Conservation (phyloP, 2,888 invertebrate species). For the Euzetes globulus region DNA sequence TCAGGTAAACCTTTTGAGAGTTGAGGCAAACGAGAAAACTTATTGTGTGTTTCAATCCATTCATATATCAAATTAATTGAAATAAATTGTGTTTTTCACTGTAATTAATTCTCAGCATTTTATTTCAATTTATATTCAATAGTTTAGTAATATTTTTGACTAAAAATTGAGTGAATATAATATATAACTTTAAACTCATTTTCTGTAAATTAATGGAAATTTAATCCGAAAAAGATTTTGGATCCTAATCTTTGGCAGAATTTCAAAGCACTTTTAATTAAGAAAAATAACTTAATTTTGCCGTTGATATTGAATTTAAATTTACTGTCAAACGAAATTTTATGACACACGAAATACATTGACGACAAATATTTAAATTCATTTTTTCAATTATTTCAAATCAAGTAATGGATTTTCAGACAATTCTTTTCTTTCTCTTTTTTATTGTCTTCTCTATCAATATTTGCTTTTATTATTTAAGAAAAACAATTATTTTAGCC, state of each 20-base stretch:
- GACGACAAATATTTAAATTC: too few relatives aligned
- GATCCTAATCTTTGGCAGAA: too few relatives aligned
- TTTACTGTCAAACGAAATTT: too few relatives aligned
- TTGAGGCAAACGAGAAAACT: background rate
- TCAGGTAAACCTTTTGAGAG: background rate
- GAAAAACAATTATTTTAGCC: background rate
- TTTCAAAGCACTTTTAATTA: too few relatives aligned
- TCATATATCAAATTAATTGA: constrained; percentile 4
- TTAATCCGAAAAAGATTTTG: too few relatives aligned
- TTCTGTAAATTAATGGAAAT: background rate
- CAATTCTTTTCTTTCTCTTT: background rate
- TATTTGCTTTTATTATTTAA: background rate
- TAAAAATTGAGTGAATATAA: too few relatives aligned
- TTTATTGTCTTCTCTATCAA: background rate
- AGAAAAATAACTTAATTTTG: too few relatives aligned
- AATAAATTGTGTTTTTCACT: background rate
- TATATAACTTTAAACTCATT: background rate
- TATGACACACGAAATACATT: too few relatives aligned
- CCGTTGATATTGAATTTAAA: too few relatives aligned
- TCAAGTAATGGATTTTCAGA: background rate
- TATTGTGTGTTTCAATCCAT: background rate
- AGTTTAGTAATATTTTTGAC: background rate
- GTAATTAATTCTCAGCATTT: background rate
- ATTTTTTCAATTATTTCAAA: background rate
- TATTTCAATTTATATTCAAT: background rate